Base-by-base conservation (phyloP, 2,888 invertebrate species). In the Trichogramma evanescens region DNA sequence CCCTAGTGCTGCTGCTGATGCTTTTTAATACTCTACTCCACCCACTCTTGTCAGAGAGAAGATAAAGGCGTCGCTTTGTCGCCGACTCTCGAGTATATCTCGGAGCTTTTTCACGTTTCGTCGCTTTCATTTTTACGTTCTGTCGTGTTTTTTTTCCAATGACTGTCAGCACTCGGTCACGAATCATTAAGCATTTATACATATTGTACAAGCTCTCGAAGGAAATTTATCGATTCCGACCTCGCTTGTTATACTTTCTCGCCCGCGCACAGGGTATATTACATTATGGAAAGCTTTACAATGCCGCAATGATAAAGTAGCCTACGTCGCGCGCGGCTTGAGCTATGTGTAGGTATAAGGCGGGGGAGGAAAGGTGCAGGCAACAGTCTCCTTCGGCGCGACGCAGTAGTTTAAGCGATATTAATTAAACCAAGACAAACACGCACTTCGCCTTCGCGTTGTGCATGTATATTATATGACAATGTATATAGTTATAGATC, bases 351-450 rank as follows among this genome's bases (percentile, higher is more conserved):
- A 50, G 50, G 42, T 6, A 41, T 43, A 56, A 38, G 44, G 8
- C n/a, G 3, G 39, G 8, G 46, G n/a, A 42, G 45, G 26, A 3
- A 26, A 26, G 26, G 26, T 26, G 26, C 26, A 26, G 26, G 26
- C 26, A 26, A 2, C 26, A 26, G 26, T 26, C 26, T 26, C 50
- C 39, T 51, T 41, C 39, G 39, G 13, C 44, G 51, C 56, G 56
- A 64, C 65, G 26, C 26, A 26, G 26, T 26, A 26, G 26, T 26
- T 26, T 26, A 26, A 26, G 26, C 63, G 65, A 72, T 74, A 71
- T 73, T 74, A 73, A 73, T 72, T 69, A 67, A 70, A 69, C 56
- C 63, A 64, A 67, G 65, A 66, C 66, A 65, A 66, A 68, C 71
- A 66, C 57, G 61, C 59, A 57, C 57, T 58, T 53, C 42, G 63